Evolutionary conservation across 2,888 invertebrate species (phyloP).

Genomic region (Chirona hameri): DNA sequence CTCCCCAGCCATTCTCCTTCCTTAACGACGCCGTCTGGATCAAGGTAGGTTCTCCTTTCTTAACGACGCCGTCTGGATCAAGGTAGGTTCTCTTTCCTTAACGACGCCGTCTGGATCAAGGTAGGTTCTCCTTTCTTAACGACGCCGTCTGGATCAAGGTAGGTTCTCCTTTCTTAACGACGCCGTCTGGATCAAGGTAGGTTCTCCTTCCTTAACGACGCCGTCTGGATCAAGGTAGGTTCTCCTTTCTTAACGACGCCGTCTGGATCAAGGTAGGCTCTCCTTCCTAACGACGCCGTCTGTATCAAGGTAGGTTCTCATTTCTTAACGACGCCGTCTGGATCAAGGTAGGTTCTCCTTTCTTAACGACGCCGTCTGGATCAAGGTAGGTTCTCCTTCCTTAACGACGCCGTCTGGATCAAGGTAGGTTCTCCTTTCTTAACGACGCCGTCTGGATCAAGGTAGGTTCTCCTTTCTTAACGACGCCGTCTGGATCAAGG

Average conservation of each 20-base stretch:
- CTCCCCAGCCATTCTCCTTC: conserved; percentile 74
- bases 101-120: conserved; percentile 68
- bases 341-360: conserved; percentile 79
- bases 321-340: conserved; percentile 73
- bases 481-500: conserved; percentile 68
- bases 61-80: too few relatives aligned
- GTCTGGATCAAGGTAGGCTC: conserved; percentile 78
- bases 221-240: conserved; percentile 76
- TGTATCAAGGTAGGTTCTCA: conserved; percentile 77
- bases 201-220: conserved; percentile 75
- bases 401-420: conserved; percentile 73
- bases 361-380: conserved; percentile 70
- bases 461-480: conserved; percentile 79
- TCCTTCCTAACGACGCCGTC: conserved; percentile 74
- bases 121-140: conserved; percentile 79
- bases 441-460: conserved; percentile 71
- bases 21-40: conserved; percentile 74
- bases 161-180: conserved; percentile 78
- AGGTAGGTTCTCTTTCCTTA: conserved; percentile 68
- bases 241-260: conserved; percentile 70
- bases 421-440: conserved; percentile 76
- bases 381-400: conserved; percentile 75
- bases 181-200: conserved; percentile 69
- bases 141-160: conserved; percentile 69
- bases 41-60: conserved; percentile 49